phyloP scores from a whole-genome alignment of 2,113 vertebrate species.

The Notiomystis cincta region DNA sequence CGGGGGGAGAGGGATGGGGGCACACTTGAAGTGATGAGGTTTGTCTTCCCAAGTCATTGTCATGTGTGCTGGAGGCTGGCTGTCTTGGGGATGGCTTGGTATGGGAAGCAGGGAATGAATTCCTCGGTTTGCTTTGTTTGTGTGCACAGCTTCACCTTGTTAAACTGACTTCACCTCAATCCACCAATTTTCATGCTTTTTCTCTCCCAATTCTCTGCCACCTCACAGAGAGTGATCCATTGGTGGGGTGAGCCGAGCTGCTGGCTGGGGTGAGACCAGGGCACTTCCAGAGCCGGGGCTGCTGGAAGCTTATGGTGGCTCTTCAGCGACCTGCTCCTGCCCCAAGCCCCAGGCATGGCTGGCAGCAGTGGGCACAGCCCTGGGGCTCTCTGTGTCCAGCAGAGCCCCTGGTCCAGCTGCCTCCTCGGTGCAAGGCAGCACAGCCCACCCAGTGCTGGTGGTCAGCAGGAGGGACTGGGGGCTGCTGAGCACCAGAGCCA shows the following conservation, averaged over 20 bases:
- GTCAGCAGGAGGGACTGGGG: neutral
- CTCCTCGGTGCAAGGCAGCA: neutral
- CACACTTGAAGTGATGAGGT: rapidly evolving
- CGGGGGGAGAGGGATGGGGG: neutral
- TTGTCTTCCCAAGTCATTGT: neutral
- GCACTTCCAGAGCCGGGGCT: neutral
- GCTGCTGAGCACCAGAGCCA: neutral
- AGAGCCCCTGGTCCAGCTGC: rapidly evolving
- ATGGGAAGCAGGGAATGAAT: neutral
- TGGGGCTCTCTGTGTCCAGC: neutral
- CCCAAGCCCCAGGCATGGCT: rapidly evolving
- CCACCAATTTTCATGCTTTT: rapidly evolving
- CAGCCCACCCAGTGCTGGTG: neutral
- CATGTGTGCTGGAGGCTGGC: rapidly evolving
- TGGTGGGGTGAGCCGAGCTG: neutral
- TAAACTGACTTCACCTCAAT: neutral
- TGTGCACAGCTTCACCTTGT: rapidly evolving
- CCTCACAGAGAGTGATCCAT: rapidly evolving
- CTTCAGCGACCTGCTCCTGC: rapidly evolving
- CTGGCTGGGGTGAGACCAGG: neutral
- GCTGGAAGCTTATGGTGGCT: neutral
- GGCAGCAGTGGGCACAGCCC: neutral
- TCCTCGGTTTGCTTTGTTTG: neutral
- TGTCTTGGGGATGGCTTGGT: neutral
- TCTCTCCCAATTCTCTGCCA: neutral